Base-by-base conservation (phyloP, 64 coral and sea anemone species). In the Montipora foliosa region DNA sequence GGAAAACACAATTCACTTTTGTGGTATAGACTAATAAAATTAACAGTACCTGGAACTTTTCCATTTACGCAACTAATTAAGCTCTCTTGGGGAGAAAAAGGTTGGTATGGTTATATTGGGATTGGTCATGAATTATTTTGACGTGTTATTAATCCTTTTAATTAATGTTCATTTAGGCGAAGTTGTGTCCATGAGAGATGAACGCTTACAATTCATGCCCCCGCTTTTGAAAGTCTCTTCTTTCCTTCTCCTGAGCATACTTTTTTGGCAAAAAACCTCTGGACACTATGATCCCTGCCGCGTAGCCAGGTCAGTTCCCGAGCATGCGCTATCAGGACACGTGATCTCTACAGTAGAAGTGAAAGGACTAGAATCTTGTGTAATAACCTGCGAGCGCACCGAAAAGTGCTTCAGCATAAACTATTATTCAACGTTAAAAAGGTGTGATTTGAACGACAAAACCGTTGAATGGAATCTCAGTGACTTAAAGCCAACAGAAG, bases 391-490 rank as follows among this genome's bases (percentile, higher is more conserved):
- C 88, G 92, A 94, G 58, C 19, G 12, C n/a, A 46, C 22, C 22
- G 16, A 49, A 10, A 88, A 83, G 49, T 94, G 92, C 70, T 89
- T 74, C 64, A 96, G 95, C 17, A 89, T 94, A 14, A 96, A 96
- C 88, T 96, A 94, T 64, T 8, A 91, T 8, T 16, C 47, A 13
- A n/a, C 49, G 2, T 24, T 55, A 5, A 44, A 69, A 13, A 49
- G 53, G 22, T 96, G 95, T 19, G 91, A 96, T 15, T 78, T 96
- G 24, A 96, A 96, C 87, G 93, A 88, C 16, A 78, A 88, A 10
- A 93, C 95, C 9, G 80, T 19, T 14, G 66, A 91, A 68, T 91
- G 87, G 88, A 81, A 90, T 79, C 76, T 45, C 14, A 60, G 6
- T 2, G 88, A 96, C 71, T 67, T 96, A 19, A 21, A 87, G 5